These are phyloP conservation scores for Drosophila kurseongensis DNA, from an alignment of 1,140 invertebrate genomes.

Conservation along the genomic window DNA sequence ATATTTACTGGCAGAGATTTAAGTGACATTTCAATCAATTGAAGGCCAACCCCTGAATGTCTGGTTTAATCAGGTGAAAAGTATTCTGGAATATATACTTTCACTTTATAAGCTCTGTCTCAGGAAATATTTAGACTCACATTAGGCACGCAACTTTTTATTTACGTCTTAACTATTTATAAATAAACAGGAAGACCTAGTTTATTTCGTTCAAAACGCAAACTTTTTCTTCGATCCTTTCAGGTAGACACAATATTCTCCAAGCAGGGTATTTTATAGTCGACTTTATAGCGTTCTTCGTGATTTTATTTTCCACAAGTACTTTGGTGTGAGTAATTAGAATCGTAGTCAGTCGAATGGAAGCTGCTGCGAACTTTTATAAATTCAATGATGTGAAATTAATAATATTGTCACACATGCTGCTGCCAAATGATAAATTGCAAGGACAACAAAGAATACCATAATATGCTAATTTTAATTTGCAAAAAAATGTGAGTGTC, in stretches of 20 bases:
- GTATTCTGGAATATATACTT: too few species aligned
- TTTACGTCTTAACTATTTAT: too few species aligned
- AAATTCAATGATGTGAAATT: neutral
- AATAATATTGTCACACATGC: neutral
- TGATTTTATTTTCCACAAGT: too few species aligned
- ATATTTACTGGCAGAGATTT: neutral
- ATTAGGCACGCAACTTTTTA: too few species aligned
- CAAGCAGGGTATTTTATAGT: neutral
- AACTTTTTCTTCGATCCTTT: neutral
- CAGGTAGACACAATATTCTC: neutral
- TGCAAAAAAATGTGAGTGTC: too few species aligned
- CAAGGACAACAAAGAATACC: neutral
- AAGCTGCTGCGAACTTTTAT: constrained; percentile 2
- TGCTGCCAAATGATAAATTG: neutral
- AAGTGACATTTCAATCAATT: too few species aligned
- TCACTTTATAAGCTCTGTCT: too few species aligned
- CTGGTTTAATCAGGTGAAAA: too few species aligned
- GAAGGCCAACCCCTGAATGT: too few species aligned
- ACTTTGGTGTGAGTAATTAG: constrained; percentile 12
- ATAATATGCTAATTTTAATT: constrained; percentile 4
- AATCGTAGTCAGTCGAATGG: constrained; percentile 1
- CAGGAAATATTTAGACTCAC: too few species aligned
- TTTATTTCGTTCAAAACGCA: too few species aligned
- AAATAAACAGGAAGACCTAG: too few species aligned
- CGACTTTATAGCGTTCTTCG: neutral